Base-by-base conservation (phyloP, 1,140 invertebrate species). In the Zaprionus tsacasi region DNA sequence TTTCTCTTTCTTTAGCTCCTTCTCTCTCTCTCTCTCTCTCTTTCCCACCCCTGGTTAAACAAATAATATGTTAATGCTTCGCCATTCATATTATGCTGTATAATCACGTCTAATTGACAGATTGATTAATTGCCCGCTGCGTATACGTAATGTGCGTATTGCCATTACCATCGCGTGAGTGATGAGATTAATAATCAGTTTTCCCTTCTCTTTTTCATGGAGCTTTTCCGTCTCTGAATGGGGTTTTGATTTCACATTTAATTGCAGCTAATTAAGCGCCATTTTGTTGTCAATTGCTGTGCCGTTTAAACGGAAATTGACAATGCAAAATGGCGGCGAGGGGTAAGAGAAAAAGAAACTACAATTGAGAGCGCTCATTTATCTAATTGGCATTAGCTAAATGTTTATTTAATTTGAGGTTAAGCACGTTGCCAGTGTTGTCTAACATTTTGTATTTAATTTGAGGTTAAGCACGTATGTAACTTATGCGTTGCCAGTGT, bases 1-100 rank as follows among this genome's bases (percentile, higher is more conserved):
- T 36, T 6, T 35, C 60, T 10, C 30, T 59, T 35, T n/a, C 43
- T 10, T 21, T 58, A 1, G 25, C 21, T 38, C 27, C 33, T 36
- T 38, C 48, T 13, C 38, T 2, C n/a, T 43, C 40, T 13, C 6
- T 15, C 2, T 13, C n/a, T n/a, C 3, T 6, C 7, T 6, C 52
- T 11, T n/a, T n/a, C n/a, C 3, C 12, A 11, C 40, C 35, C 13
- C 25, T 21, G 17, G 11, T 40, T 40, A 50, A 73, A n/a, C 40
- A 64, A 77, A 71, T 79, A 71, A 79, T 81, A 74, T 74, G 71
- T 58, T 74, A 74, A 74, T 74, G 58, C 25, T 57, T 50, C 33
- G 21, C 40, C 15, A 38, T 70, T 15, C 50, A 70, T 63, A 68
- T 60, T 38, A 40, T 3, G 40, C 35, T 56, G 70, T 38, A 69